Conservation (phyloP, 2,888 invertebrate genomes). For the Leptarthrus brevirostris region DNA sequence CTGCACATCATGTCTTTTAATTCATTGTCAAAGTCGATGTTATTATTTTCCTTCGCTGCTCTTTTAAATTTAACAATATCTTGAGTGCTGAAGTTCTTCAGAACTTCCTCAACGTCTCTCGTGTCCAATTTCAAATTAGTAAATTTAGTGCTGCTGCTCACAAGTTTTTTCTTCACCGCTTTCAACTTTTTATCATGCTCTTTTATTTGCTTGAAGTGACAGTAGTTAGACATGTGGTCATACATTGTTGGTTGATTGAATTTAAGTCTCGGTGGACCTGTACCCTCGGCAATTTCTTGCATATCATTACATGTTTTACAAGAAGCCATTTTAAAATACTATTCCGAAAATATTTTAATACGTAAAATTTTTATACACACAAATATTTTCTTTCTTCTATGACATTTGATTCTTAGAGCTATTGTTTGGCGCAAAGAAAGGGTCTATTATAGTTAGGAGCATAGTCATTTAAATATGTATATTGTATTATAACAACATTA, state of each 20-base stretch:
- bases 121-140: constrained; percentile 55
- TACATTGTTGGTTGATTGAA: constrained; percentile 59
- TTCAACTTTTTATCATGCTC: constrained; percentile 53
- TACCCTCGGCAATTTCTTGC: constrained; percentile 54
- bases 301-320: constrained; percentile 58
- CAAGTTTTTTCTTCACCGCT: constrained; percentile 55
- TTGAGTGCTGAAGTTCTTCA: constrained; percentile 56
- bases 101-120: constrained; percentile 51
- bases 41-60: not conserved
- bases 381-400: not conserved
- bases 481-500: too few relatives aligned
- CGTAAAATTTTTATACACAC: not conserved
- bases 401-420: not conserved
- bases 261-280: constrained; percentile 56
- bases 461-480: too few relatives aligned
- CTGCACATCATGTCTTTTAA: not conserved
- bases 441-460: too few relatives aligned
- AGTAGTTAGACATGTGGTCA: constrained; percentile 58
- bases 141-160: constrained; percentile 57
- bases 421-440: not conserved
- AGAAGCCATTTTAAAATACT: constrained; percentile 52
- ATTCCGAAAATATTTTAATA: not conserved
- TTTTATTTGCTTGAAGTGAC: constrained; percentile 57
- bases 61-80: constrained; percentile 55
- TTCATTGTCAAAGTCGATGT: not conserved